Conservation (phyloP, 1,140 invertebrate genomes). For the Teleopsis dalmanni region DNA sequence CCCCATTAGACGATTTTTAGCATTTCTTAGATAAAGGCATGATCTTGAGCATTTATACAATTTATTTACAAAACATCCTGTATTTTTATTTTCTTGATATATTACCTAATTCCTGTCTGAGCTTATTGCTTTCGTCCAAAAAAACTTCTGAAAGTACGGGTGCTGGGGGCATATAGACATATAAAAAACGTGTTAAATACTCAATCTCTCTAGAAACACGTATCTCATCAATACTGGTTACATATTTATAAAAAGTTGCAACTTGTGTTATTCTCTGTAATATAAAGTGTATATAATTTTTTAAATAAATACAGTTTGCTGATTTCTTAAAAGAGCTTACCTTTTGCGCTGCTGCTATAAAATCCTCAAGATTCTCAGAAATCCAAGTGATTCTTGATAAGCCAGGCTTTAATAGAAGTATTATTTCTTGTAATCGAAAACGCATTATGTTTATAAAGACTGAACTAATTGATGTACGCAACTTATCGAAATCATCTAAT, state of each 20-base stretch:
- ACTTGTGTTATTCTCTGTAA: constrained; percentile 25
- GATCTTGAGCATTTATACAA: too few relatives aligned
- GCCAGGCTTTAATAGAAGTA: constrained; percentile 65
- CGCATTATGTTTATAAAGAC: constrained; percentile 42
- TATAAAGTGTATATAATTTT: not conserved
- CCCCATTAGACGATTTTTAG: too few relatives aligned
- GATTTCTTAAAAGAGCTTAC: constrained; percentile 13
- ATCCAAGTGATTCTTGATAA: constrained; percentile 73
- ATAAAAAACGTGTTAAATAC: constrained; percentile 54
- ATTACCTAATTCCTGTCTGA: constrained; percentile 46
- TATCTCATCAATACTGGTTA: constrained; percentile 68
- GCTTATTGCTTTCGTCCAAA: constrained; percentile 55
- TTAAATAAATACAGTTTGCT: not conserved
- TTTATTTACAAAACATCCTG: too few relatives aligned
- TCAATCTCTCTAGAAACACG: constrained; percentile 63
- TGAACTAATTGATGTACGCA: constrained; percentile 20
- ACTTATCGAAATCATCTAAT: constrained; percentile 18
- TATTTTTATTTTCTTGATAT: too few relatives aligned
- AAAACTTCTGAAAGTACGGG: constrained; percentile 60
- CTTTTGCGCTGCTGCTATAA: constrained; percentile 55
- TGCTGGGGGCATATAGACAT: constrained; percentile 59
- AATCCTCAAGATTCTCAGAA: constrained; percentile 62
- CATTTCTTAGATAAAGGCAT: too few relatives aligned
- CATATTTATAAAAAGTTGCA: constrained; percentile 30
- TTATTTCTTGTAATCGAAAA: constrained; percentile 59